Evolutionary conservation across 1,140 invertebrate genomes (phyloP).

Genomic region (Acarapis woodi): DNA sequence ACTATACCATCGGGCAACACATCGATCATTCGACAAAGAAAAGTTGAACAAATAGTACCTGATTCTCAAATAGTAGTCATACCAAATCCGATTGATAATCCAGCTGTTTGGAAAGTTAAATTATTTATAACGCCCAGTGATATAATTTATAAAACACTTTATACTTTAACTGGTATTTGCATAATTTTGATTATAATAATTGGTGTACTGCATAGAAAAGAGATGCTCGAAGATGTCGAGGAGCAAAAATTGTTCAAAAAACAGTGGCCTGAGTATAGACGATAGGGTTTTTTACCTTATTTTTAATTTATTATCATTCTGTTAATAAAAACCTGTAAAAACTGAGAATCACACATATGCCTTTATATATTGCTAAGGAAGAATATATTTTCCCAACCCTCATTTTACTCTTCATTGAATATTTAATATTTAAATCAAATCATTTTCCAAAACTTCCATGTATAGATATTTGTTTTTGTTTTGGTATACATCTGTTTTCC

Average conservation of each 20-base stretch:
- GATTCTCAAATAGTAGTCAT: slow-evolving; percentile 92
- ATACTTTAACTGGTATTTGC: slow-evolving; percentile 58
- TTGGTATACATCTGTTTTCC: too few species aligned
- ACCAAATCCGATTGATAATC: slow-evolving; percentile 44
- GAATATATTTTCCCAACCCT: too few species aligned
- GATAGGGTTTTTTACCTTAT: too few species aligned
- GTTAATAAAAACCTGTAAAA: too few species aligned
- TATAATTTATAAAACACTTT: slow-evolving; percentile 62
- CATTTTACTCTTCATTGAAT: too few species aligned
- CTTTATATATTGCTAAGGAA: too few species aligned
- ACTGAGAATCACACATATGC: too few species aligned
- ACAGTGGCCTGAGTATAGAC: slow-evolving; percentile 8
- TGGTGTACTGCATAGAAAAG: slow-evolving; percentile 62
- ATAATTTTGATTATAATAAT: slow-evolving; percentile 56
- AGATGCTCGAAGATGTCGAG: slow-evolving; percentile 24
- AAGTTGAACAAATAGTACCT: slow-evolving; percentile 55
- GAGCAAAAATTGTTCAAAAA: slow-evolving; percentile 9
- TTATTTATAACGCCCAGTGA: slow-evolving; percentile 86
- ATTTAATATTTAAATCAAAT: too few species aligned
- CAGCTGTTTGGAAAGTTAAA: slow-evolving; percentile 58
- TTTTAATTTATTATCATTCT: too few species aligned
- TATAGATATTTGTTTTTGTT: too few species aligned
- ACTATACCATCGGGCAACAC: slow-evolving; percentile 29
- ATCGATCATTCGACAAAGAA: slow-evolving; percentile 9
- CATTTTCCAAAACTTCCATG: too few species aligned